Percentiles rank a stretch among this genome's conserved stretches.
Evolutionary conservation across 2,888 invertebrate species (phyloP).

Genomic region (Troides aeacus): DNA sequence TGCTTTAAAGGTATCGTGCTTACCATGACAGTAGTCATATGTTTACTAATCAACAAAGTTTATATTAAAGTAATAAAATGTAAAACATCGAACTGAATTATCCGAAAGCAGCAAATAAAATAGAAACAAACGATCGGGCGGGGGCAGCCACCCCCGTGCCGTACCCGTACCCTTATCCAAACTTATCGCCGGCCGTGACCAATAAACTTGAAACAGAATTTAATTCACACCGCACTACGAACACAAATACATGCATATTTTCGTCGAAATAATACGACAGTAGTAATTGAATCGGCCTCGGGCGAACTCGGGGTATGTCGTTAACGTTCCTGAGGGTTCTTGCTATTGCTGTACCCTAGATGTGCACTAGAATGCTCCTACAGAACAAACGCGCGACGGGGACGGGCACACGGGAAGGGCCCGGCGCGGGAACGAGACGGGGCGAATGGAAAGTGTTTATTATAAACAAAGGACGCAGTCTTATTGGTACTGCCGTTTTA

Average conservation of each 20-base stretch:
- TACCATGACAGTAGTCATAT: no score
- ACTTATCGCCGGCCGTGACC: slow-evolving; percentile 66
- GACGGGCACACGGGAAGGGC: slow-evolving; percentile 39
- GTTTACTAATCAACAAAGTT: no score
- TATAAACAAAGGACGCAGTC: slow-evolving; percentile 78
- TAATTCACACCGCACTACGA: slow-evolving; percentile 73
- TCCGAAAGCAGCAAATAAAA: slow-evolving; percentile 17
- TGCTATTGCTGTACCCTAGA: slow-evolving; percentile 60
- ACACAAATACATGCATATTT: slow-evolving; percentile 77
- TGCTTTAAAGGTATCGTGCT: no score
- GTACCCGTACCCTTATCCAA: slow-evolving; percentile 55
- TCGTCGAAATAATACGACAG: slow-evolving; percentile 77
- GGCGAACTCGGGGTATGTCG: slow-evolving; percentile 73
- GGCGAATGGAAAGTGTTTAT: slow-evolving; percentile 72
- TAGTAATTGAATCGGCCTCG: slow-evolving; percentile 80
- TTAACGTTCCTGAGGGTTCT: slow-evolving; percentile 76
- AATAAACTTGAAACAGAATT: slow-evolving; percentile 74
- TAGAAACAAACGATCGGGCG: slow-evolving; percentile 25
- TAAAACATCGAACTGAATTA: background rate
- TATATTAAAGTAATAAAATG: no score
- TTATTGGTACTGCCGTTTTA: slow-evolving; percentile 71
- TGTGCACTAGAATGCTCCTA: slow-evolving; percentile 72
- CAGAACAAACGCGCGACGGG: slow-evolving; percentile 61
- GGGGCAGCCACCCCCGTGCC: slow-evolving; percentile 6
- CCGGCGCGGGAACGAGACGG: slow-evolving; percentile 44